phyloP scores from a whole-genome alignment of 2,113 vertebrate species.

The Caloenas nicobarica region DNA sequence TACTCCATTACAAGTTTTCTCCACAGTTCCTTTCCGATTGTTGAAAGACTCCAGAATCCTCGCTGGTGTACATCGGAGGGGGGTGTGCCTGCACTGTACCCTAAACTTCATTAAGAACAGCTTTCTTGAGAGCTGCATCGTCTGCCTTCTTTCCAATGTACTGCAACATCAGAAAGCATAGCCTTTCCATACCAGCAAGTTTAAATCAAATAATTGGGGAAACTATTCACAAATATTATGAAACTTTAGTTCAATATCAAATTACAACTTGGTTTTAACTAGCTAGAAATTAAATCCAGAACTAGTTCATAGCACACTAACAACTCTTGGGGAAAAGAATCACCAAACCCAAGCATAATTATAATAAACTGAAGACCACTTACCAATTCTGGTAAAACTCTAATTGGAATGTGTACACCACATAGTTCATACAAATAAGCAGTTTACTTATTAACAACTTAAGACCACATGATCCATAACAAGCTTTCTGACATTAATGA shows the following conservation, averaged over 20 bases:
- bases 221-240: background rate
- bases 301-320: background rate
- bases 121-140: background rate
- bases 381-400: background rate
- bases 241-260: background rate
- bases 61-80: rapidly evolving
- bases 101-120: background rate
- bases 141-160: background rate
- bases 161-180: background rate
- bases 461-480: background rate
- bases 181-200: background rate
- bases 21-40: background rate
- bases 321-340: background rate
- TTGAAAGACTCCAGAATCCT: background rate
- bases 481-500: background rate
- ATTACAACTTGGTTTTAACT: background rate
- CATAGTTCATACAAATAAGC: background rate
- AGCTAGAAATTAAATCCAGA: background rate
- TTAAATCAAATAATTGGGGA: background rate
- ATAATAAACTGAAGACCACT: background rate
- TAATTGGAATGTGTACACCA: background rate
- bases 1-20: background rate
- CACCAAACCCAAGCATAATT: background rate
- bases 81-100: background rate
- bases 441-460: background rate